A percentile compares a stretch with the other conserved stretches of the same genome.
Conservation (phyloP, 2,888 invertebrate genomes). For the Synergus japonicus region DNA sequence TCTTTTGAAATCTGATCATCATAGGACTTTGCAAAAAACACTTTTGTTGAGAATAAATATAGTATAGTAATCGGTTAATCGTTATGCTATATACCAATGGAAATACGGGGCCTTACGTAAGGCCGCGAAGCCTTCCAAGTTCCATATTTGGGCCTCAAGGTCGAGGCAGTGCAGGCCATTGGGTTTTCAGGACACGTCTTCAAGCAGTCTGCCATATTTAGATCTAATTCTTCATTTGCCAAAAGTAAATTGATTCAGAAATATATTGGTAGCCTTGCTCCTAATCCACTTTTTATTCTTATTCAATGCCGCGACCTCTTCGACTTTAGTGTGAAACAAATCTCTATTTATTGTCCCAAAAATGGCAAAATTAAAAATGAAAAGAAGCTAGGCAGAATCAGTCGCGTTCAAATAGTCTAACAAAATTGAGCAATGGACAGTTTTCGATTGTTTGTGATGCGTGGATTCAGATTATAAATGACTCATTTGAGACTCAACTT, state of each 20-base stretch:
- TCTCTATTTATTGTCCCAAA: background rate
- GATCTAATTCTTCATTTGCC: conserved; percentile 56
- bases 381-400: no score
- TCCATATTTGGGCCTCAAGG: conserved; percentile 74
- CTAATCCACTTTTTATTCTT: conserved; percentile 59
- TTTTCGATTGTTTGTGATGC: no score
- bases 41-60: background rate
- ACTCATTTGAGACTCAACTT: no score
- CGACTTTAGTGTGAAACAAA: background rate
- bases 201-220: conserved; percentile 58
- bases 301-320: conserved; percentile 43
- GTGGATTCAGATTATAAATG: no score
- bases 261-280: conserved; percentile 54
- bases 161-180: conserved; percentile 70
- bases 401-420: no score
- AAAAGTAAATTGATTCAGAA: conserved; percentile 16
- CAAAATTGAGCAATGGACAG: no score
- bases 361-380: no score
- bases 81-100: conserved; percentile 67
- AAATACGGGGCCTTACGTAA: conserved; percentile 69
- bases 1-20: background rate
- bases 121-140: conserved; percentile 70
- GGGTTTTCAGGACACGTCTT: conserved; percentile 71
- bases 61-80: conserved; percentile 66
- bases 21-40: background rate